Evolutionary conservation across 2,113 vertebrate species (phyloP).

Genomic region (Garra rufa): DNA sequence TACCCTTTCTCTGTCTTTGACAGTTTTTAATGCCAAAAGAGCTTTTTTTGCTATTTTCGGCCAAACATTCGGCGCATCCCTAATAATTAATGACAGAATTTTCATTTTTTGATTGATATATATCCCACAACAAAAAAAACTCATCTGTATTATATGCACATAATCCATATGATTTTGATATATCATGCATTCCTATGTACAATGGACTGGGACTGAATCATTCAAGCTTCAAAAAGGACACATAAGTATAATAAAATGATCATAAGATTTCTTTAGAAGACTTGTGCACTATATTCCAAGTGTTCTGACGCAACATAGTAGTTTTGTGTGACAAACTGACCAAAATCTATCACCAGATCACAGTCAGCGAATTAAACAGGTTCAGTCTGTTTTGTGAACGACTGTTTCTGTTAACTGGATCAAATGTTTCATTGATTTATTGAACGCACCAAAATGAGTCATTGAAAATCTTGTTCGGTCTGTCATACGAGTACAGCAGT

Average conservation of each 20-base stretch:
- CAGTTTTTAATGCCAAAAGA: too few relatives aligned
- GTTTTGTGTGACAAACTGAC: background rate
- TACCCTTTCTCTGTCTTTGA: too few relatives aligned
- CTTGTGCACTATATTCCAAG: too few relatives aligned
- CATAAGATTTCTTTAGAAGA: too few relatives aligned
- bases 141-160: too few relatives aligned
- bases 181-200: background rate
- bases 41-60: too few relatives aligned
- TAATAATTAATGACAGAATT: too few relatives aligned
- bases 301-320: too few relatives aligned
- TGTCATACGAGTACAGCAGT: background rate
- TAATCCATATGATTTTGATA: background rate
- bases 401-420: background rate
- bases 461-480: background rate
- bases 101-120: too few relatives aligned
- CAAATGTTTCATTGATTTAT: background rate
- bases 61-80: too few relatives aligned
- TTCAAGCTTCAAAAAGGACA: background rate
- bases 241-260: background rate
- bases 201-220: background rate
- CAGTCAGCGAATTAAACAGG: background rate
- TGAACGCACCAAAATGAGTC: background rate
- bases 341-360: background rate
- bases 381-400: background rate
- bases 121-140: too few relatives aligned